Evolutionary conservation across 2,888 invertebrate species (phyloP), one percentile per base, ranked within the genome.

Genomic region (Stenichneumon culpator): DNA sequence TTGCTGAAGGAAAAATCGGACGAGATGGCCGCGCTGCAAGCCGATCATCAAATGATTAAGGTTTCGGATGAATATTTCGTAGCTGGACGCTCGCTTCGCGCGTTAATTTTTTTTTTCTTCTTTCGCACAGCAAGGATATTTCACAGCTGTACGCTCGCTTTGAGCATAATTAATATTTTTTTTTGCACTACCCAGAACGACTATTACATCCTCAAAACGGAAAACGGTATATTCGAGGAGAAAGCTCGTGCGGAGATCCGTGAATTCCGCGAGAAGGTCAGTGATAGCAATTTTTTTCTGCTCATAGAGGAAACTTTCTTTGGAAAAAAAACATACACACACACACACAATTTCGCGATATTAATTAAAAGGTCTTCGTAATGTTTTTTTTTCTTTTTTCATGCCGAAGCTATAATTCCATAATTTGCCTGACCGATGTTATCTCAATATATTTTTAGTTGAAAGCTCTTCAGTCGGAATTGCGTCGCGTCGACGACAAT

Each of bases 31-130:
- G 89, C 90, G 75, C 73, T 93, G 6, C 88, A 92, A 88, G 90
- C 90, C 3, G 90, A 93, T 88, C 89, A 91, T 80, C 89, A 92
- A 88, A 84, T 92, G 3, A 82, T 92, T 19, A 90, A 91, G 88
- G 93, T 92, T 63, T 54, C 14, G 7, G 63, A 67, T 2, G 16
- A 19, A 32, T 16, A 22, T 67, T 25, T 28, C 14, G 2, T 11
- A 39, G 9, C 39, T 16, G 28, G 4, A 14, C 44, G 16, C 44
- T 16, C 44, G 25, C 2, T 14, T 3, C 57, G 22, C 11, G 22
- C 11, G 65, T 47, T 69, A 54, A 16, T 54, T 47, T 50, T 25
- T 14, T 63, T 22, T 54, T 39, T 50, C 52, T n/a, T n/a, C n/a
- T n/a, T 39, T 28, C 28, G 28, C 32, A 36, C 32, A 0, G 36